Evolutionary conservation across 2,797 vertebrate species (phyloP).

Genomic region (Tamandua tetradactyla): DNA sequence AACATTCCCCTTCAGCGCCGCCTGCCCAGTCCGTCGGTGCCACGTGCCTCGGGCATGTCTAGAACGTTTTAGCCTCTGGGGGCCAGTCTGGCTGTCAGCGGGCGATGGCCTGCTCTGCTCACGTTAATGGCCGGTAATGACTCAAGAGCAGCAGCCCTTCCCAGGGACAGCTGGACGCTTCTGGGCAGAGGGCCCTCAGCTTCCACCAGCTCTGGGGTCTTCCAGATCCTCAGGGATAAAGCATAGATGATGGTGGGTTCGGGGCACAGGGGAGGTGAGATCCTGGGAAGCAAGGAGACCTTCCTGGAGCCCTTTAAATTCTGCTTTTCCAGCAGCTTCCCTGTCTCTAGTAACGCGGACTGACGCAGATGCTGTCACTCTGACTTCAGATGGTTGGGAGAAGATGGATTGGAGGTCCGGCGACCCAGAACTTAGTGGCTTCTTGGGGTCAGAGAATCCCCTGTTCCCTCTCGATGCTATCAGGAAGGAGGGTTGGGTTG

Average conservation of each 20-base stretch:
- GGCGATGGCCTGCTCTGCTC: not conserved
- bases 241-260: no score
- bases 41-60: not conserved
- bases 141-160: not conserved
- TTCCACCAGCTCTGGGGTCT: not conserved
- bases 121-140: not conserved
- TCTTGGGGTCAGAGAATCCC: not conserved
- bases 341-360: accelerated
- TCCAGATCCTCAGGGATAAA: not conserved
- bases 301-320: not conserved
- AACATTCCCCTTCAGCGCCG: not conserved
- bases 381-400: not conserved
- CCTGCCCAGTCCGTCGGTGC: not conserved
- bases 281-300: not conserved
- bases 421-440: not conserved
- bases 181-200: not conserved
- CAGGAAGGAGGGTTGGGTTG: not conserved
- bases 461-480: accelerated
- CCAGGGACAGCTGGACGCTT: not conserved
- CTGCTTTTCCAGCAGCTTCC: not conserved
- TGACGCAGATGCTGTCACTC: not conserved
- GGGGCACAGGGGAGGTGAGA: not conserved
- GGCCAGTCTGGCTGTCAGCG: not conserved
- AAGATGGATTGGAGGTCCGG: not conserved
- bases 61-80: not conserved